Conservation (phyloP, 2,113 vertebrate genomes). For the Protomyctophum bolini region DNA sequence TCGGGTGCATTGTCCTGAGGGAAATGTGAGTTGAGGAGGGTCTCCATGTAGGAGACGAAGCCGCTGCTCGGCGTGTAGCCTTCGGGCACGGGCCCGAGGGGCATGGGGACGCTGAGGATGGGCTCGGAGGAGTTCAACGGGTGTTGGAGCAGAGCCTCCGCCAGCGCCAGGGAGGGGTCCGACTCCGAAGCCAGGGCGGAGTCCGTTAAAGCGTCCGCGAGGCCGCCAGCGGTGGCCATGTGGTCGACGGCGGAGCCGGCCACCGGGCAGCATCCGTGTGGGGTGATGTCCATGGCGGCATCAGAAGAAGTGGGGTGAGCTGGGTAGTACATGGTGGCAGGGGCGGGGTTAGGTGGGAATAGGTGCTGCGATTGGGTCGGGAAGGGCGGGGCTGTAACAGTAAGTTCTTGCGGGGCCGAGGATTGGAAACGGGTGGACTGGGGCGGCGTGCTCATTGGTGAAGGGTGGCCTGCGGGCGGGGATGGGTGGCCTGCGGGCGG, state of each 20-base stretch:
- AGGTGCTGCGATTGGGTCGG: slow-evolving; percentile 40
- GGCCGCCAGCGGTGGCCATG: slow-evolving; percentile 50
- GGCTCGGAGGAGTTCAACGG: slow-evolving; percentile 71
- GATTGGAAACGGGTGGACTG: slow-evolving; percentile 16
- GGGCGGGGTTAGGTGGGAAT: slow-evolving; percentile 1
- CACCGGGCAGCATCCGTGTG: slow-evolving; percentile 7
- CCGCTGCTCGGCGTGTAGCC: slow-evolving; percentile 75
- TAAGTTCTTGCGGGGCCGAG: slow-evolving; percentile 23
- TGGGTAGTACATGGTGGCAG: not conserved
- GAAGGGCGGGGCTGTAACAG: slow-evolving; percentile 42
- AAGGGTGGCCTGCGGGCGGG: not conserved
- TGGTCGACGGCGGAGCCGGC: slow-evolving; percentile 28
- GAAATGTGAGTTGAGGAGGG: slow-evolving; percentile 83
- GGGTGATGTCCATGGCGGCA: not conserved
- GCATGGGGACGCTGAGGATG: slow-evolving; percentile 39
- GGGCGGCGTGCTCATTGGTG: slow-evolving; percentile 12
- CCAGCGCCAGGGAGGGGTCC: slow-evolving; percentile 60
- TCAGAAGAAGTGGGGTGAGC: no score
- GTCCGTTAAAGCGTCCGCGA: slow-evolving; percentile 28
- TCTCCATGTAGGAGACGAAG: slow-evolving; percentile 88
- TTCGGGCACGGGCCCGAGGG: slow-evolving; percentile 47
- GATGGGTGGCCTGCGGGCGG: not conserved
- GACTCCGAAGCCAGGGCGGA: slow-evolving; percentile 46
- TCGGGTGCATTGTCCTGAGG: slow-evolving; percentile 68
- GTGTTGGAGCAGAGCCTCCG: slow-evolving; percentile 70